These are phyloP conservation scores for Drosophila arizonae DNA, from an alignment of 1,140 invertebrate genomes.

Conservation along the genomic window DNA sequence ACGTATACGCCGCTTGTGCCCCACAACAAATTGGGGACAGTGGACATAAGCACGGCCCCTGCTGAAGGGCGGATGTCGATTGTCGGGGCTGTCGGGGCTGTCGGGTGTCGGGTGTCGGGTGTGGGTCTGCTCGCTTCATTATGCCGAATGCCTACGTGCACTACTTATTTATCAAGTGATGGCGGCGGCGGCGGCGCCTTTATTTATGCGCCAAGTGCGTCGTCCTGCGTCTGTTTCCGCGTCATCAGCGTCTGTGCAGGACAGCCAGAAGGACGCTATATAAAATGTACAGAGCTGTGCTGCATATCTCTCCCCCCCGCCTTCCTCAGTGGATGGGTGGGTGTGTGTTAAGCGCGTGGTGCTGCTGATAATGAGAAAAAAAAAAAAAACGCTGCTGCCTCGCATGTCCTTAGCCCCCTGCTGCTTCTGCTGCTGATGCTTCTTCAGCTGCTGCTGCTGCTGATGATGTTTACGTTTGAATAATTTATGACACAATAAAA, in stretches of 20 bases:
- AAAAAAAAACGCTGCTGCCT: constrained; percentile 24
- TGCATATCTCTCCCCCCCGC: constrained; percentile 18
- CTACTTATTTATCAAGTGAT: constrained; percentile 79
- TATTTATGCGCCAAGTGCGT: constrained; percentile 46
- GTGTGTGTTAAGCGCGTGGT: constrained; percentile 47
- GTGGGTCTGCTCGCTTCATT: constrained; percentile 54
- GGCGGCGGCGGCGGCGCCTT: constrained; percentile 50
- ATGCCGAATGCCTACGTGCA: constrained; percentile 77
- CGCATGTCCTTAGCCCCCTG: background rate
- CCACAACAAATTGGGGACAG: constrained; percentile 50
- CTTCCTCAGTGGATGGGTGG: constrained; percentile 7
- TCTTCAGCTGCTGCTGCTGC: constrained; percentile 9
- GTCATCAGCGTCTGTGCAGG: constrained; percentile 44
- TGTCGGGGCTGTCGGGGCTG: background rate
- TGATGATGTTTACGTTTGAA: constrained; percentile 83
- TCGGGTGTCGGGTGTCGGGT: too few relatives aligned
- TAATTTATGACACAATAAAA: constrained; percentile 82
- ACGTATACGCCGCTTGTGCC: constrained; percentile 71
- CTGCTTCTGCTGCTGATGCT: constrained; percentile 34
- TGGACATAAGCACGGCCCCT: constrained; percentile 36
- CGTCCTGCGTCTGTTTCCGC: constrained; percentile 19
- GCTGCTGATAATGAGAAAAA: constrained; percentile 70
- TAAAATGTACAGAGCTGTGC: constrained; percentile 50
- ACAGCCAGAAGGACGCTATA: constrained; percentile 35
- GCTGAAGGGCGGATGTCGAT: background rate